Conservation (phyloP, 1,140 invertebrate genomes). For the Dreissena polymorpha region DNA sequence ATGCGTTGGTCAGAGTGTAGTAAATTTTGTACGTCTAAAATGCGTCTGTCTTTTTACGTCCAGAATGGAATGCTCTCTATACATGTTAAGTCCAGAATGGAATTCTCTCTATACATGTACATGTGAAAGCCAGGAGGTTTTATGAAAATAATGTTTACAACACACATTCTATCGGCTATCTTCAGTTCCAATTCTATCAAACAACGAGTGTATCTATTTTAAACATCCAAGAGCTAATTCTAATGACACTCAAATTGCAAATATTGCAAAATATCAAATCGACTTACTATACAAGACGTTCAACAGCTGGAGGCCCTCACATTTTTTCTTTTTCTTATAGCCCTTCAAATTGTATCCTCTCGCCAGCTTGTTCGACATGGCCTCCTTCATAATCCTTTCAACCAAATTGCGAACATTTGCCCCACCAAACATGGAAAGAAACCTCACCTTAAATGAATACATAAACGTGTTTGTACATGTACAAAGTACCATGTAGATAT, state of each 20-base stretch:
- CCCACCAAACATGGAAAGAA: constrained; percentile 34
- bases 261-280: constrained; percentile 14
- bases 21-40: neutral
- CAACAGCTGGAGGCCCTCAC: constrained; percentile 13
- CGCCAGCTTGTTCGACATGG: constrained; percentile 29
- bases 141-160: constrained; percentile 9
- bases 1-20: neutral
- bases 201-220: constrained; percentile 6
- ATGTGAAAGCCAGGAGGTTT: constrained; percentile 5
- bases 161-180: no score
- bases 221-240: constrained; percentile 6
- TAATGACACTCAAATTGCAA: neutral
- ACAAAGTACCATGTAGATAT: neutral
- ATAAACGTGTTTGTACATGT: constrained; percentile 14
- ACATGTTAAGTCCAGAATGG: neutral
- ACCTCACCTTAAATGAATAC: constrained; percentile 32
- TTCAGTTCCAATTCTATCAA: no score
- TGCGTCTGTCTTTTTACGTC: neutral
- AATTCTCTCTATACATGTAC: no score
- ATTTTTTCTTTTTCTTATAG: constrained; percentile 24
- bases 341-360: constrained; percentile 33
- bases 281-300: constrained; percentile 34
- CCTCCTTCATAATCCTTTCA: constrained; percentile 17
- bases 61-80: no score
- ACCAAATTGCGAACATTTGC: constrained; percentile 2